Evolutionary conservation across 2,797 vertebrate genomes (phyloP), one percentile per base, ranked within the genome.

Genomic region (Lepilemur septentrionalis): DNA sequence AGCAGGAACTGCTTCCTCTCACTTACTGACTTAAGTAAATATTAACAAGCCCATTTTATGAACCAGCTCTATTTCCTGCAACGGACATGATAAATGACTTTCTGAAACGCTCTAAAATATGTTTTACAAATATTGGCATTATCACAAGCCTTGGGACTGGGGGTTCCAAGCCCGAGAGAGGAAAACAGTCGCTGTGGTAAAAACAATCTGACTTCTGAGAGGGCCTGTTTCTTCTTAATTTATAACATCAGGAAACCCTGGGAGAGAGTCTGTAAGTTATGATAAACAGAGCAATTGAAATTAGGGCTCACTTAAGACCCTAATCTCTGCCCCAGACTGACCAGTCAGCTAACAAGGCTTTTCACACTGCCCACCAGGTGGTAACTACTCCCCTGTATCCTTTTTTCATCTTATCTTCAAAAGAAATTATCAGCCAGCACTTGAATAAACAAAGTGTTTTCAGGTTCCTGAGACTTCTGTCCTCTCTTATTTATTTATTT

Each of bases 51-150:
- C 1, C 52, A 38, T 91, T 80, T 91, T 85, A 65, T 25, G 55
- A 85, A 76, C 48, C n/a, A 79, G 30, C 14, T 25, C 67, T 41
- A 28, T 46, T 89, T 78, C 69, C 41, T 78, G 35, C 50, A 50
- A 59, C 5, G 81, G 76, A 43, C 25, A 83, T 48, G 43, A 89
- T 88, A 84, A 81, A 50, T 55, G 28, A 69, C 76, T 81, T 88
- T 83, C 57, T 61, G 48, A 89, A 92, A 23, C 72, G 72, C 81
- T 75, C 55, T 81, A 38, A 83, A 92, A 12, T 81, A 52, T 59
- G 20, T 86, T 65, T 93, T 84, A 52, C 18, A 38, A 92, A 88
- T 50, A 86, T 76, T 93, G 87, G 52, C 72, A 57, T 85, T 81
- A 63, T 75, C 87, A 89, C 72, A 90, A 84, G 65, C 30, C 18